Conservation (phyloP, 2,113 vertebrate genomes). For the Rhea americana region DNA sequence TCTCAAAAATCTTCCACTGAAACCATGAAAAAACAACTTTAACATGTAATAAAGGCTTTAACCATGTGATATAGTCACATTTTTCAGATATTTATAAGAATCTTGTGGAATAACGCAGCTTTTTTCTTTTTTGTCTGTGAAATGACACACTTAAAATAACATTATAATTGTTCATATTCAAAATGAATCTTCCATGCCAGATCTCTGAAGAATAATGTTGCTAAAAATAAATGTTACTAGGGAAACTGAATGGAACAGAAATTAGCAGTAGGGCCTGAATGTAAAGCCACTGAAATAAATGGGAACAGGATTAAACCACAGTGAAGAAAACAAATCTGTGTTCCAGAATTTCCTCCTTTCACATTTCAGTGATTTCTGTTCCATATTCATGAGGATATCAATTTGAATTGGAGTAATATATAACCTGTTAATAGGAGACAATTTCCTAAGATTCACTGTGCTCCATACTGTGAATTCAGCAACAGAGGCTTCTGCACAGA, state of each 20-base stretch:
- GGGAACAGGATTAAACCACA: background rate
- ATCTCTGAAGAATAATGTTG: constrained; percentile 39
- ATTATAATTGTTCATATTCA: background rate
- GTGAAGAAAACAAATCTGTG: background rate
- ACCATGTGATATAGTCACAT: background rate
- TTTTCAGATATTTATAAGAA: background rate
- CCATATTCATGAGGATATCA: background rate
- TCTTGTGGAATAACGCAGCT: background rate
- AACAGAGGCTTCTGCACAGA: background rate
- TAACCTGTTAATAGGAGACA: background rate
- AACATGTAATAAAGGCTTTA: background rate
- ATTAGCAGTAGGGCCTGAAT: constrained; percentile 39
- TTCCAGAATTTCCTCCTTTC: background rate
- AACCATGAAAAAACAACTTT: background rate
- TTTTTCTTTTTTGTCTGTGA: background rate
- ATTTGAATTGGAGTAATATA: background rate
- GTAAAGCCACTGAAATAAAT: constrained; percentile 32
- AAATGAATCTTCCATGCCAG: constrained; percentile 23
- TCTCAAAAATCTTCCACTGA: background rate
- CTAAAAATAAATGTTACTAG: constrained; percentile 65
- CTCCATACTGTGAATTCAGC: background rate
- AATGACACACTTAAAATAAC: constrained; percentile 15
- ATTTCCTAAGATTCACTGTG: background rate
- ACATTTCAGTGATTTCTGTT: background rate
- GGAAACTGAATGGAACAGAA: constrained; percentile 53